Evolutionary conservation across 2,113 vertebrate species (phyloP).

Genomic region (Pygathrix nemaeus): DNA sequence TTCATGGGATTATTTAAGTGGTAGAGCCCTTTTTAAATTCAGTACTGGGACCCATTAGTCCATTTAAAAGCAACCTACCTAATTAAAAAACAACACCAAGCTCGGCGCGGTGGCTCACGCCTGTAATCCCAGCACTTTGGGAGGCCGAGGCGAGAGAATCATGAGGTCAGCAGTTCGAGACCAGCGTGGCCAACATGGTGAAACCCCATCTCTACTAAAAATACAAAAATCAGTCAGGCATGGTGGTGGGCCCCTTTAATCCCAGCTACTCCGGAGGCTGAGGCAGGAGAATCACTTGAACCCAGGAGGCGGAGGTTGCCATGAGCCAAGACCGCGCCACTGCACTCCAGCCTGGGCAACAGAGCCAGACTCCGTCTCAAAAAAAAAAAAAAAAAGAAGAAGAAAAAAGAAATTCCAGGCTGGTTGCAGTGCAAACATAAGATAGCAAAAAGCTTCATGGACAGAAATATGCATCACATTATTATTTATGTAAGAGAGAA

Average conservation of each 20-base stretch:
- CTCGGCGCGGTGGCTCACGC: neutral
- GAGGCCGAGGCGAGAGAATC: neutral
- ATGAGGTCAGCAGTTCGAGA: neutral
- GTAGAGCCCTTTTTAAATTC: neutral
- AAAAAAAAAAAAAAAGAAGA: neutral
- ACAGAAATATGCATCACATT: neutral
- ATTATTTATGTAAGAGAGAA: neutral
- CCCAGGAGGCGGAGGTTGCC: too few species aligned
- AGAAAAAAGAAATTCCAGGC: neutral
- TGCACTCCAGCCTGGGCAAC: neutral
- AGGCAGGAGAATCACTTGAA: neutral
- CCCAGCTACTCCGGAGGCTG: neutral
- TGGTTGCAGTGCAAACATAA: too few species aligned
- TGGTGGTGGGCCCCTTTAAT: neutral
- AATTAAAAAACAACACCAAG: too few species aligned
- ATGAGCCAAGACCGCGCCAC: neutral
- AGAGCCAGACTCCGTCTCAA: neutral
- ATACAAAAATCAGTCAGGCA: neutral
- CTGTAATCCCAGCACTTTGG: neutral
- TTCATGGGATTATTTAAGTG: rapidly evolving
- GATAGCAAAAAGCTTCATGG: neutral
- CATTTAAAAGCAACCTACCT: neutral
- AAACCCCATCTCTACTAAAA: neutral
- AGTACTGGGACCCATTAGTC: neutral
- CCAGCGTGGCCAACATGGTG: neutral